Conservation (phyloP, 2,113 vertebrate genomes). For the Natator depressus region DNA sequence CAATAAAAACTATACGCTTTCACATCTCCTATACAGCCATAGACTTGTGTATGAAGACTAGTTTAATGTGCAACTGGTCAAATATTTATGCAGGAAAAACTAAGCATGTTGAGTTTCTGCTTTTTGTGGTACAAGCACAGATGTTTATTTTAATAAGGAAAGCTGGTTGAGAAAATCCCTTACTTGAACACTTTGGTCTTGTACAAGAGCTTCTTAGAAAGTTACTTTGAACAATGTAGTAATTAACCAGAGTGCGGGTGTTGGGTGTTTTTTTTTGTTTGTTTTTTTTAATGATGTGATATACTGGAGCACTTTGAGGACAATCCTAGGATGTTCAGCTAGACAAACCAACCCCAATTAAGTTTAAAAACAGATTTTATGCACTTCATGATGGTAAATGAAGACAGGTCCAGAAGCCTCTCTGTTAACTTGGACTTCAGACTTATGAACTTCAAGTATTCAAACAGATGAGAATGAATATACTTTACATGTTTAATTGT, state of each 20-base stretch:
- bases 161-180: constrained; percentile 40
- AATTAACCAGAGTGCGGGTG: neutral
- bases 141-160: constrained; percentile 43
- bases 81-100: constrained; percentile 34
- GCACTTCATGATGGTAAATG: neutral
- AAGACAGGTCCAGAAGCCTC: neutral
- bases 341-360: neutral
- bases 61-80: constrained; percentile 11
- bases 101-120: constrained; percentile 33
- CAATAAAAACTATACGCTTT: constrained; percentile 64
- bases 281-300: constrained; percentile 10
- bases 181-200: constrained; percentile 12
- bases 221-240: constrained; percentile 17
- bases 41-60: constrained; percentile 25
- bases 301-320: neutral
- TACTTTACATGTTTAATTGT: neutral
- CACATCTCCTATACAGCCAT: constrained; percentile 48
- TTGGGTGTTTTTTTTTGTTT: neutral
- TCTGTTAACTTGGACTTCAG: neutral
- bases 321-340: neutral
- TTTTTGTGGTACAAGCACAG: constrained; percentile 9
- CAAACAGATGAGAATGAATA: neutral
- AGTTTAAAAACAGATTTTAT: neutral
- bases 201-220: constrained; percentile 8
- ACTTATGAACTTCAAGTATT: neutral